Conservation (phyloP, 2,888 invertebrate species). For the Trissonchulus sp. region DNA sequence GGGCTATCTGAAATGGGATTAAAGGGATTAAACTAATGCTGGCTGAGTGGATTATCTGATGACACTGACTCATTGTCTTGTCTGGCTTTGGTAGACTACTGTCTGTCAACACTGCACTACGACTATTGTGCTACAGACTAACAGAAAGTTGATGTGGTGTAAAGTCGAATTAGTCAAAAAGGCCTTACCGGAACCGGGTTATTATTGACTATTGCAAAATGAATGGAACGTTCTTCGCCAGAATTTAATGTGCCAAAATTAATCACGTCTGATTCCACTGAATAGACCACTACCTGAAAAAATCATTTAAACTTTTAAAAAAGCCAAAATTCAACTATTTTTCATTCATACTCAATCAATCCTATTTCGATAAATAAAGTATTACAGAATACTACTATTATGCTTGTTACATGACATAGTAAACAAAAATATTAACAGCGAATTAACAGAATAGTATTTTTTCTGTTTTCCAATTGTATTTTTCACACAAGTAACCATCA, state of each 20-base stretch:
- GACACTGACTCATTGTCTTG: conserved; percentile 12
- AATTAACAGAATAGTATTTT: too few species aligned
- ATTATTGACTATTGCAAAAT: conserved; percentile 67
- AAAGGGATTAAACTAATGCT: neutral
- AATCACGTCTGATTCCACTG: conserved; percentile 49
- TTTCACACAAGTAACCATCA: too few species aligned
- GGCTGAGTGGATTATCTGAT: neutral
- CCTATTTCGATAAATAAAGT: too few species aligned
- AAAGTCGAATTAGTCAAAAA: too few species aligned
- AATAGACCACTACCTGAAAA: conserved; percentile 55
- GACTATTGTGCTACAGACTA: too few species aligned
- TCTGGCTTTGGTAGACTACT: neutral
- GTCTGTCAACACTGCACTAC: too few species aligned
- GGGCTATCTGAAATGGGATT: neutral
- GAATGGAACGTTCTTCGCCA: conserved; percentile 63
- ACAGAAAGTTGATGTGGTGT: too few species aligned
- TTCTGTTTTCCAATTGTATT: too few species aligned
- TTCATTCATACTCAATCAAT: too few species aligned
- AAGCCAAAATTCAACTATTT: conserved; percentile 22
- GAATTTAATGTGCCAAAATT: conserved; percentile 60
- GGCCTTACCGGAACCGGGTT: conserved; percentile 70
- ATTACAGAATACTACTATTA: too few species aligned
- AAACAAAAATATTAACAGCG: too few species aligned
- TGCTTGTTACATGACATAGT: too few species aligned
- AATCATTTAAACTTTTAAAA: conserved; percentile 23